Evolutionary conservation across 2,113 vertebrate species (phyloP).

Genomic region (Ascaphus truei): DNA sequence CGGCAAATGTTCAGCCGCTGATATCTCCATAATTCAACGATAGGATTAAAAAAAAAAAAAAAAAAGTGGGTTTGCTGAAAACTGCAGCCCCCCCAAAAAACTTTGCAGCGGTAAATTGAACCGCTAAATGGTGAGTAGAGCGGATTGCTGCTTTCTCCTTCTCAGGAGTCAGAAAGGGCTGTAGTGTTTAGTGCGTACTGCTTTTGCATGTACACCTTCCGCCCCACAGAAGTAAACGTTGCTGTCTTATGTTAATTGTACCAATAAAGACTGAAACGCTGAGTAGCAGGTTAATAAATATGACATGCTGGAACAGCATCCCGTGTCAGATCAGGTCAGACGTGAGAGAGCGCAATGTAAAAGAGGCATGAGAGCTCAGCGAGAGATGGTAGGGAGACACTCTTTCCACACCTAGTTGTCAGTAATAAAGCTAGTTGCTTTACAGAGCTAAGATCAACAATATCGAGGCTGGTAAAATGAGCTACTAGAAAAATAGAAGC

Average conservation of each 20-base stretch:
- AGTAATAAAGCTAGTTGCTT: constrained; percentile 33
- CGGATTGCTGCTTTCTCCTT: no score
- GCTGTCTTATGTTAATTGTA: not conserved
- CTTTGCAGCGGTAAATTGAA: no score
- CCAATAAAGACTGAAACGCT: constrained; percentile 30
- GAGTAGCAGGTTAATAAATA: constrained; percentile 43
- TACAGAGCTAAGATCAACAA: not conserved
- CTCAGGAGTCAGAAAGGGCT: no score
- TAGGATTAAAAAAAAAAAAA: no score
- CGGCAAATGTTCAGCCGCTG: no score
- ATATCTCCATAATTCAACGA: no score
- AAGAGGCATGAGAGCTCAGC: constrained; percentile 14
- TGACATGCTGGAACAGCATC: constrained; percentile 38
- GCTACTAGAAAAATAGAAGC: not conserved
- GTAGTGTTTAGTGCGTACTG: no score
- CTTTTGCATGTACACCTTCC: no score
- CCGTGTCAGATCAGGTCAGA: constrained; percentile 40
- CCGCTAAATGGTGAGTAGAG: no score
- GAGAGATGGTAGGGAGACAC: not conserved
- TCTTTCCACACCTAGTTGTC: constrained; percentile 8
- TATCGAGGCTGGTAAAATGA: not conserved
- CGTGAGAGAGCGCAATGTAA: constrained; percentile 15
- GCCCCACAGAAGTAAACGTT: no score
- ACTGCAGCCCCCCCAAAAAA: no score
- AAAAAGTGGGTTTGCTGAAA: no score